Percentiles rank a stretch among this genome's conserved stretches.
Conservation (phyloP, 2,797 vertebrate species). For the Clarias pachynema region DNA sequence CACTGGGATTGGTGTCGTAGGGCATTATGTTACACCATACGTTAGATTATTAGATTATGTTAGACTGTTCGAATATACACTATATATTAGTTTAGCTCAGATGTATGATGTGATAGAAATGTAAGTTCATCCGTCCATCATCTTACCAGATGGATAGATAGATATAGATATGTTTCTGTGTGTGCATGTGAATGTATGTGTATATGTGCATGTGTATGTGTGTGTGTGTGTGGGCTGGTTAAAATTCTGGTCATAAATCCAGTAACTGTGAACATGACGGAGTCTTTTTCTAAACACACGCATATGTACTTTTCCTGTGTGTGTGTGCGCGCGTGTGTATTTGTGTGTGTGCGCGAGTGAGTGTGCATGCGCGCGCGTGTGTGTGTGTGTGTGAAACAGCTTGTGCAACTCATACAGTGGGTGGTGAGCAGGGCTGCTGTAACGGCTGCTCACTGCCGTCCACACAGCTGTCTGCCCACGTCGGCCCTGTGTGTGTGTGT, state of each 20-base stretch:
- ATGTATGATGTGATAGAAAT: too few species aligned
- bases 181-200: too few species aligned
- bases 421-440: slow-evolving; percentile 65
- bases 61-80: too few species aligned
- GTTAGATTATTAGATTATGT: too few species aligned
- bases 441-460: slow-evolving; percentile 74
- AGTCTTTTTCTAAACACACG: slow-evolving; percentile 4
- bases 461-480: slow-evolving; percentile 74
- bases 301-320: slow-evolving; percentile 23
- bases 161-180: too few species aligned
- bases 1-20: too few species aligned
- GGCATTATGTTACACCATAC: too few species aligned
- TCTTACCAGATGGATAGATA: too few species aligned
- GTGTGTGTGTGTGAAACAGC: slow-evolving; percentile 52
- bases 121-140: too few species aligned
- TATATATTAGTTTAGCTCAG: too few species aligned
- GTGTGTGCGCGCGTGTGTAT: slow-evolving; percentile 28
- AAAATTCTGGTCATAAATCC: background rate
- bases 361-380: slow-evolving; percentile 28
- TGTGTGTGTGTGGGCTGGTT: background rate
- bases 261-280: background rate
- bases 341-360: slow-evolving; percentile 35
- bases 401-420: slow-evolving; percentile 46
- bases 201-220: background rate
- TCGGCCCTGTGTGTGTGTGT: slow-evolving; percentile 53